A percentile compares a stretch with the other conserved stretches of the same genome.
Conservation (phyloP, 2,888 invertebrate species). For the Mesochorus sp. region DNA sequence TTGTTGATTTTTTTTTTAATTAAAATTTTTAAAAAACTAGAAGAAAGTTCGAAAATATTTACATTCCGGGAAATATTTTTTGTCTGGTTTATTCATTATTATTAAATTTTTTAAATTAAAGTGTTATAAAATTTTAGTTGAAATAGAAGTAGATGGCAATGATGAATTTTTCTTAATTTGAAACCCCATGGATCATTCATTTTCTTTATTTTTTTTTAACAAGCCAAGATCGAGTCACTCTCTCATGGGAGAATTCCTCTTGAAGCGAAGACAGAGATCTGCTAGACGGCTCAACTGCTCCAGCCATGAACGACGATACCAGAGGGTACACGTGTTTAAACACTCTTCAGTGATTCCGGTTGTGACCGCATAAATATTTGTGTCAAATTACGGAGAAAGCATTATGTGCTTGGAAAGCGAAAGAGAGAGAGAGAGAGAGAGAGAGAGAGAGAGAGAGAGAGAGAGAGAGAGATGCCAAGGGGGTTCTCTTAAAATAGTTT, state of each 20-base stretch:
- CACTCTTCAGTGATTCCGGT: conserved; percentile 59
- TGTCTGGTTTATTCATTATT: too few relatives aligned
- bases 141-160: too few relatives aligned
- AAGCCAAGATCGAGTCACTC: not conserved
- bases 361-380: conserved; percentile 68
- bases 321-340: conserved; percentile 63
- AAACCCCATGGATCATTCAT: too few relatives aligned
- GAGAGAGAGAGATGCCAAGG: too few relatives aligned
- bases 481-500: conserved; percentile 31
- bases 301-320: conserved; percentile 23
- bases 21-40: not conserved
- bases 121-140: too few relatives aligned
- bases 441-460: not conserved
- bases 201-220: not conserved
- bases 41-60: too few relatives aligned
- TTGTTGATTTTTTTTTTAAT: not conserved
- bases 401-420: conserved; percentile 24
- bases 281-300: conserved; percentile 55
- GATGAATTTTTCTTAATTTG: too few relatives aligned
- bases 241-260: not conserved
- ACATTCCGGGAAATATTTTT: too few relatives aligned
- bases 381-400: conserved; percentile 64
- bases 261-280: conserved; percentile 40
- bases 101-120: too few relatives aligned
- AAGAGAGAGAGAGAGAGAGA: not conserved